A percentile compares a stretch with the other conserved stretches of the same genome.
phyloP scores from a whole-genome alignment of 2,113 vertebrate species.

The Lamprologus tigripictilis region DNA sequence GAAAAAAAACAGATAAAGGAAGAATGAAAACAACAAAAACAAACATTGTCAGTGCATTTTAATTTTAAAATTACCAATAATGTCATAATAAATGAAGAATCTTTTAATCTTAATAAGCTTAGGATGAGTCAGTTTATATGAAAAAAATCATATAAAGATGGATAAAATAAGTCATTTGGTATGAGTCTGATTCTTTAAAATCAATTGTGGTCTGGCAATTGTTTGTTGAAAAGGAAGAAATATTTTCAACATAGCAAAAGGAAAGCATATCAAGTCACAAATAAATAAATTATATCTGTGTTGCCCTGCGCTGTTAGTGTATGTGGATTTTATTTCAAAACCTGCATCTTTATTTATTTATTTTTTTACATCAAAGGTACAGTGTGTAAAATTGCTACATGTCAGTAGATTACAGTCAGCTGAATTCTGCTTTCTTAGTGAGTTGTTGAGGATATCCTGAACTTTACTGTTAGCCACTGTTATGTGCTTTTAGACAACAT shows the following conservation, averaged over 20 bases:
- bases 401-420: background rate
- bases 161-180: background rate
- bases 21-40: background rate
- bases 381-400: background rate
- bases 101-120: background rate
- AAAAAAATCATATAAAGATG: background rate
- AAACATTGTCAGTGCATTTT: background rate
- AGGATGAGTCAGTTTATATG: background rate
- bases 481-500: background rate
- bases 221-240: background rate
- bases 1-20: background rate
- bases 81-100: background rate
- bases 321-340: background rate
- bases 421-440: background rate
- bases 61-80: background rate
- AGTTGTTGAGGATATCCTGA: background rate
- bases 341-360: background rate
- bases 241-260: background rate
- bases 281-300: background rate
- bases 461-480: background rate
- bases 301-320: background rate
- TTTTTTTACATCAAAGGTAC: background rate
- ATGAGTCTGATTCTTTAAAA: background rate
- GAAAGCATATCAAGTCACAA: background rate
- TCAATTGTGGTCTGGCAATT: background rate